Percentiles rank a stretch among this genome's conserved stretches.
These are phyloP conservation scores for Tyrannus savana DNA, from an alignment of 2,113 vertebrate species.

Conservation along the genomic window DNA sequence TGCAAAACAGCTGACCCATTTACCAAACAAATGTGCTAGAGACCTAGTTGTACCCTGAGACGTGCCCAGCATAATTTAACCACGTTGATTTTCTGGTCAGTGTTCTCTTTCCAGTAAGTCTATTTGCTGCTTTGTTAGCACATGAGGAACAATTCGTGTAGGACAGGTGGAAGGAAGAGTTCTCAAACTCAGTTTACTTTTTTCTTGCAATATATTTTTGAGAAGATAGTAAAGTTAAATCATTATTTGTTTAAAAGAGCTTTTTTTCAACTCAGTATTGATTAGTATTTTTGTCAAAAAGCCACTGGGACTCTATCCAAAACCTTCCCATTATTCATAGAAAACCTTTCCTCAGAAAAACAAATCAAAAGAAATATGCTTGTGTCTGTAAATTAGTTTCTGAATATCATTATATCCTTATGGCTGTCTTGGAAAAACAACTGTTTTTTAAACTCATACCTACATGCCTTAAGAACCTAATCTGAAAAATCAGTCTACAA, in stretches of 20 bases:
- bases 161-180: constrained; percentile 36
- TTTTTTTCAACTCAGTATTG: not conserved
- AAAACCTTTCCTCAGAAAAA: not conserved
- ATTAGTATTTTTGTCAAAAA: not conserved
- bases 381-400: not conserved
- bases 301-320: not conserved
- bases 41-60: not conserved
- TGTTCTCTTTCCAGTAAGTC: constrained; percentile 15
- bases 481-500: not conserved
- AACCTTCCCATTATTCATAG: not conserved
- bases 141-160: constrained; percentile 37
- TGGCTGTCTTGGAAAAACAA: not conserved
- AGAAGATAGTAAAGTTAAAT: constrained; percentile 6
- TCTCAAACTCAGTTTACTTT: constrained; percentile 35
- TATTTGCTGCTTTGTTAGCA: constrained; percentile 36
- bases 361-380: not conserved
- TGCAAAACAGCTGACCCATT: not conserved
- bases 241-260: constrained; percentile 12
- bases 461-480: not conserved
- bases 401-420: not conserved
- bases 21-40: not conserved
- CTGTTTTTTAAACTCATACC: not conserved
- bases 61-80: not conserved
- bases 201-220: not conserved
- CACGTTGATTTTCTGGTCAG: not conserved